These are phyloP conservation scores for Anadara kagoshimensis DNA, from an alignment of 1,140 invertebrate species.

Conservation along the genomic window DNA sequence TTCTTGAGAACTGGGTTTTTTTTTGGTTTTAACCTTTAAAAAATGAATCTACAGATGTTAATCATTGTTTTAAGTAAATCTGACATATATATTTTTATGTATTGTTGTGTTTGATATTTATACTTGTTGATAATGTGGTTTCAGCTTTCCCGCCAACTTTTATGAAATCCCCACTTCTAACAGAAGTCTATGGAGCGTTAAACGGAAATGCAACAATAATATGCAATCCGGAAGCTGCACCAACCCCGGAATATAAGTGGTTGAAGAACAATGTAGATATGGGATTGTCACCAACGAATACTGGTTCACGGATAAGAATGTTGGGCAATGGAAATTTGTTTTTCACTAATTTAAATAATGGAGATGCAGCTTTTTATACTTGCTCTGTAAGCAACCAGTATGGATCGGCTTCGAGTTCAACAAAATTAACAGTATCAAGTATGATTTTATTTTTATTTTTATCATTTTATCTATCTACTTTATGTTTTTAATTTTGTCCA, in stretches of 20 bases:
- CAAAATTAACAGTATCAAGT: constrained; percentile 47
- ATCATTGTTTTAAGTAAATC: too few species aligned
- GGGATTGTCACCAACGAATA: constrained; percentile 68
- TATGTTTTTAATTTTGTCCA: too few species aligned
- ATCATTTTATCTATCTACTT: too few species aligned
- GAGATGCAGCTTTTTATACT: constrained; percentile 50
- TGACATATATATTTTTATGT: too few species aligned
- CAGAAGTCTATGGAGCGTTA: constrained; percentile 91
- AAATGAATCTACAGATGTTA: too few species aligned
- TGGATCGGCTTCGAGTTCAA: constrained; percentile 43
- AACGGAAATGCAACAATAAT: constrained; percentile 92
- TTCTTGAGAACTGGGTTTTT: too few species aligned
- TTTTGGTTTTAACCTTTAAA: too few species aligned
- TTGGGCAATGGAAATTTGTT: constrained; percentile 56
- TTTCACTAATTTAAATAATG: constrained; percentile 34
- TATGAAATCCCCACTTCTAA: constrained; percentile 89
- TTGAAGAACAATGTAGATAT: constrained; percentile 91
- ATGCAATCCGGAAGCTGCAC: constrained; percentile 96
- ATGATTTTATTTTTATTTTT: neutral
- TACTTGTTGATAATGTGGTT: too few species aligned
- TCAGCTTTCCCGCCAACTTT: constrained; percentile 90
- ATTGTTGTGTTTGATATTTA: too few species aligned
- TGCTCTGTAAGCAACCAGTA: constrained; percentile 49
- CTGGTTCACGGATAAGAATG: constrained; percentile 44
- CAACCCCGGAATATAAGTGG: constrained; percentile 85